Percentiles rank a stretch among this genome's conserved stretches.
Evolutionary conservation across 2,888 invertebrate genomes (phyloP).

Genomic region (Leptinotarsa juncta): DNA sequence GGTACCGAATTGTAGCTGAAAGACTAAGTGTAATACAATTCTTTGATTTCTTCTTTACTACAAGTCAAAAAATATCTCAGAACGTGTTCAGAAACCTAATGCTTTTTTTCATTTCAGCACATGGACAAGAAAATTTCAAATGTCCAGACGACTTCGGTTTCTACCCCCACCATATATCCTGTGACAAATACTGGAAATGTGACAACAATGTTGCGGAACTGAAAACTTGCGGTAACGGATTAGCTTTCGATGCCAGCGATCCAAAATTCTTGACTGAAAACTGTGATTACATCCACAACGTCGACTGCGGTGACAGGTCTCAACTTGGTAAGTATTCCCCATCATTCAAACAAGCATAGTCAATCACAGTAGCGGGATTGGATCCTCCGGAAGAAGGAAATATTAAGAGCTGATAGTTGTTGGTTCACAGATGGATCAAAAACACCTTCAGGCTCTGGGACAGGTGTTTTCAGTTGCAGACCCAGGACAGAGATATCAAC

Average conservation of each 20-base stretch:
- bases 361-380: too few relatives aligned
- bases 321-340: conserved; percentile 78
- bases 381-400: too few relatives aligned
- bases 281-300: conserved; percentile 95
- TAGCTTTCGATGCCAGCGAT: conserved; percentile 91
- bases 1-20: too few relatives aligned
- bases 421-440: too few relatives aligned
- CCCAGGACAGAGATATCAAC: too few relatives aligned
- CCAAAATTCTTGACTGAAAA: conserved; percentile 92
- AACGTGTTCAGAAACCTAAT: not conserved
- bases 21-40: too few relatives aligned
- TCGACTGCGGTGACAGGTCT: conserved; percentile 89
- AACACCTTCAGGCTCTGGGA: too few relatives aligned
- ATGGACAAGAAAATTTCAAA: conserved; percentile 87
- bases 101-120: conserved; percentile 67
- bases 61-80: too few relatives aligned
- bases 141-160: conserved; percentile 95
- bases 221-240: conserved; percentile 93
- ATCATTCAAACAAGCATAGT: not conserved
- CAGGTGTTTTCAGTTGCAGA: too few relatives aligned
- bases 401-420: too few relatives aligned
- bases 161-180: conserved; percentile 89
- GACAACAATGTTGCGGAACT: conserved; percentile 89
- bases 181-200: conserved; percentile 97
- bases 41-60: too few relatives aligned